Conservation (phyloP, 2,888 invertebrate species). For the Diadegma fenestrale region DNA sequence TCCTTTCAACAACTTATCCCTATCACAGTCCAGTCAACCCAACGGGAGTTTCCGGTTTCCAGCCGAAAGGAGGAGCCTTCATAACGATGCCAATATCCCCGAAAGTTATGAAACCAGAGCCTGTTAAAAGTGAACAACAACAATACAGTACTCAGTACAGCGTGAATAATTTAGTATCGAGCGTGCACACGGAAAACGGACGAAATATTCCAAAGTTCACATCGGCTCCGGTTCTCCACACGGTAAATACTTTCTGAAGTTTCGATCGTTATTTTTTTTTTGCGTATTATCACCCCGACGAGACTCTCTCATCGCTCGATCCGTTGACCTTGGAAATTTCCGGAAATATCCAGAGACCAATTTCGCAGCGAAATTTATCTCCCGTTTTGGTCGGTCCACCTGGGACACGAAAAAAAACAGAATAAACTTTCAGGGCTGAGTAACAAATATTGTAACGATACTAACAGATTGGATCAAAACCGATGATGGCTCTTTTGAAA, state of each 20-base stretch:
- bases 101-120: constrained; percentile 84
- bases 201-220: constrained; percentile 81
- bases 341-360: constrained; percentile 11
- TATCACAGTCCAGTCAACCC: constrained; percentile 92
- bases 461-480: constrained; percentile 83
- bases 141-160: constrained; percentile 82
- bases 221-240: constrained; percentile 81
- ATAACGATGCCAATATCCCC: constrained; percentile 92
- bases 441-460: constrained; percentile 75
- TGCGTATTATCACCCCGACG: constrained; percentile 20
- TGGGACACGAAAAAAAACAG: constrained; percentile 6
- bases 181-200: constrained; percentile 81
- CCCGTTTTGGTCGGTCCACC: not conserved
- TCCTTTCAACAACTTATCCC: constrained; percentile 86
- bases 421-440: constrained; percentile 25
- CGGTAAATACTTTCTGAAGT: constrained; percentile 75
- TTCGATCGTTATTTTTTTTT: constrained; percentile 32
- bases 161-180: constrained; percentile 81
- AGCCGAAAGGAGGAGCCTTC: constrained; percentile 97
- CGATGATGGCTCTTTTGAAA: constrained; percentile 83
- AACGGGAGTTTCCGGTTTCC: constrained; percentile 94
- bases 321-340: not conserved
- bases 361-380: constrained; percentile 6
- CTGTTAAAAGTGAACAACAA: constrained; percentile 77
- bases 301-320: constrained; percentile 3